Conservation (phyloP, 2,888 invertebrate genomes). For the Caenorhabditis afra region DNA sequence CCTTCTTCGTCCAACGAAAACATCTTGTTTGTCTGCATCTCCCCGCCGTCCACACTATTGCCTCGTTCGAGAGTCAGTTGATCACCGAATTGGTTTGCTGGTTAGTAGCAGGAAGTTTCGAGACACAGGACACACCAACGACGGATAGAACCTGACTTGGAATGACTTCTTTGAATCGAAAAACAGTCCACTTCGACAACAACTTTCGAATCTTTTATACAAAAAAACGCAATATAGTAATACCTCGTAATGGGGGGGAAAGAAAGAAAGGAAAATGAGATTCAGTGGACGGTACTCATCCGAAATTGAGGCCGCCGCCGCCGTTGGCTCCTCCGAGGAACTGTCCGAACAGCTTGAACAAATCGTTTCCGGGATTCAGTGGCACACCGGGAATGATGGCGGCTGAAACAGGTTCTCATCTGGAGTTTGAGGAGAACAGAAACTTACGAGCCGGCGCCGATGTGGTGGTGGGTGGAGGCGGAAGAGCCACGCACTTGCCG, state of each 20-base stretch:
- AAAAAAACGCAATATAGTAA: conserved; percentile 14
- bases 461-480: conserved; percentile 75
- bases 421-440: neutral
- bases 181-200: neutral
- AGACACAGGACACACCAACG: conserved; percentile 19
- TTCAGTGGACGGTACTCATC: conserved; percentile 11
- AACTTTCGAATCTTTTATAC: conserved; percentile 12
- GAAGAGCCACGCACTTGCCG: conserved; percentile 75
- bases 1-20: conserved; percentile 29
- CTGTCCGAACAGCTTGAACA: conserved; percentile 64
- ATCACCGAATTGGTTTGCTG: conserved; percentile 22
- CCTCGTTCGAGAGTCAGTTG: conserved; percentile 15
- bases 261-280: conserved; percentile 34
- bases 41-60: neutral
- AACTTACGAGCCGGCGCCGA: conserved; percentile 69
- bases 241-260: conserved; percentile 50
- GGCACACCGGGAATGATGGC: conserved; percentile 61
- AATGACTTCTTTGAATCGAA: neutral
- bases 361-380: conserved; percentile 59
- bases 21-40: conserved; percentile 37
- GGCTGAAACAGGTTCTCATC: conserved; percentile 51
- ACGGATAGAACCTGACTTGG: conserved; percentile 1
- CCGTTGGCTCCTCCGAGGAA: conserved; percentile 59
- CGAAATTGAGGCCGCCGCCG: conserved; percentile 52
- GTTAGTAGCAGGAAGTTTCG: conserved; percentile 32